Evolutionary conservation across 92 coral and sea anemone species (phyloP), one percentile per base, ranked within the genome.

Genomic region (Porites rus): DNA sequence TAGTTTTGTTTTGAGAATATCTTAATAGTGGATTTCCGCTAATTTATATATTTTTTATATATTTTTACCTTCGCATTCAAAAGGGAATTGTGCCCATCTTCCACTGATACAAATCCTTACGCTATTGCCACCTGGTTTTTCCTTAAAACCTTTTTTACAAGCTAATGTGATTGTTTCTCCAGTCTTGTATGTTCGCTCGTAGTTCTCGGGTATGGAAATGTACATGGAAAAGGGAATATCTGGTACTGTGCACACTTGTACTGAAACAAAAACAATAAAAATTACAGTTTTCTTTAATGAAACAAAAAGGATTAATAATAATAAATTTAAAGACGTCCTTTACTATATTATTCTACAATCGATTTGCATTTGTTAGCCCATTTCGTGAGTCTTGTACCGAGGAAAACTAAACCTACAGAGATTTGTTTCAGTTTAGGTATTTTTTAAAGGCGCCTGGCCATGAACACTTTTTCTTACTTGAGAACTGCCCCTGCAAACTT

Each of bases 81-180:
- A 94, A 60, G 98, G 92, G 7, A 93, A 93, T 20, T 76, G 88
- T 16, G 98, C 92, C 98, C 98, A 94, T 21, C 84, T 20, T 2
- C 98, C 98, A 71, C 93, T 77, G 70, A 94, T 90, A 69, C 98
- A 94, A 70, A 92, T 87, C 25, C 92, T 74, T 5, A 62, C 38
- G 1, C 93, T 75, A 12, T 80, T 88, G 10, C 96, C 96, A 1
- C 21, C 68, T 6, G 83, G 68, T 62, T 13, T 38, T 53, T 60
- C 63, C 68, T 74, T 91, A 76, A 88, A 92, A 22, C 98, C 98
- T 73, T 74, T 79, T 56, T 87, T 94, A 80, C 98, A 94, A 46
- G 88, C 96, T 31, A 94, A 88, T 1, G 19, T 50, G 28, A 94
- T 85, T 53, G 77, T 83, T 3, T 94, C 93, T 13, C 98, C 94